Percentiles rank a stretch among this genome's conserved stretches.
Evolutionary conservation across 2,888 invertebrate genomes (phyloP).

Genomic region (Monopis laevigella): DNA sequence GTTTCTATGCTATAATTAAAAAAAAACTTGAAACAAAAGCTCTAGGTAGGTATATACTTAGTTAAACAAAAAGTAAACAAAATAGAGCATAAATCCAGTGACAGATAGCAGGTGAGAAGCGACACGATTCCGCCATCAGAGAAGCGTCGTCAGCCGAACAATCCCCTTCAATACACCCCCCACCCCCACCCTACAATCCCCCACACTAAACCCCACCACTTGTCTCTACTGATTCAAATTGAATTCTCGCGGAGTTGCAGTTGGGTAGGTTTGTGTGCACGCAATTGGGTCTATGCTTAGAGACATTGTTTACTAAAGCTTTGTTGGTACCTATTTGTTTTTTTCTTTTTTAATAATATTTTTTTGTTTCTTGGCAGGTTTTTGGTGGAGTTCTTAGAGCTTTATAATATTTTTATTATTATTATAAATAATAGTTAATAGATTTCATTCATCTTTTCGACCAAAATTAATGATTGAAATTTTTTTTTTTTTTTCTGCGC

Average conservation of each 20-base stretch:
- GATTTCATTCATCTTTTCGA: no score
- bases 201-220: slow-evolving; percentile 17
- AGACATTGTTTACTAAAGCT: background rate
- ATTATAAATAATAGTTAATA: no score
- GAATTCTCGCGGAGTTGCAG: slow-evolving; percentile 45
- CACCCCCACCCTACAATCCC: slow-evolving; percentile 16
- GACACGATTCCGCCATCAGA: slow-evolving; percentile 64
- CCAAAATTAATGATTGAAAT: no score
- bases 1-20: no score
- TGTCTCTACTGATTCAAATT: slow-evolving; percentile 46
- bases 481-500: no score
- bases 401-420: no score
- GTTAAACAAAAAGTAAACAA: background rate
- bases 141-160: slow-evolving; percentile 41
- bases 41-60: no score
- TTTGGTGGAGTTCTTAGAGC: no score
- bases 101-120: slow-evolving; percentile 44
- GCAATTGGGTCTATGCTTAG: slow-evolving; percentile 29
- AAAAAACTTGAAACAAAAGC: no score
- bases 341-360: background rate
- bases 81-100: slow-evolving; percentile 4
- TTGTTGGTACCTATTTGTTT: background rate
- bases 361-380: no score
- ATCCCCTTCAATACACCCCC: slow-evolving; percentile 19
- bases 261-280: slow-evolving; percentile 34